phyloP scores from a whole-genome alignment of 2,113 vertebrate species.

The Hymenochirus boettgeri region DNA sequence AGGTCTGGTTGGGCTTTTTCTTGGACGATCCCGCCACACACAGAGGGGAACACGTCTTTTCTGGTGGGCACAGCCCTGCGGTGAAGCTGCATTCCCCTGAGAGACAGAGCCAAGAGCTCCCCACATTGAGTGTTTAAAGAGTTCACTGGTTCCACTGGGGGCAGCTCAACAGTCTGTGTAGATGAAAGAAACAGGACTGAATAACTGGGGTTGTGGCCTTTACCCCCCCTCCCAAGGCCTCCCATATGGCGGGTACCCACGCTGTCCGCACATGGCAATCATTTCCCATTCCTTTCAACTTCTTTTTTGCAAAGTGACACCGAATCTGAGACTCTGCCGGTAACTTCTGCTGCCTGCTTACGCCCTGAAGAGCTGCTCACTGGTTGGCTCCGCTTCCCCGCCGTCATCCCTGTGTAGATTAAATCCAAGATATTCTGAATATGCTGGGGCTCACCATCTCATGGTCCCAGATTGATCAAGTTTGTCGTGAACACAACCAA shows the following conservation, averaged over 20 bases:
- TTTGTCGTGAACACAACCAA: conserved; percentile 98
- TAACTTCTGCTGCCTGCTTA: conserved; percentile 90
- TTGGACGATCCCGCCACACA: conserved; percentile 93
- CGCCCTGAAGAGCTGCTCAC: conserved; percentile 81
- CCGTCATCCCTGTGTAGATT: conserved; percentile 93
- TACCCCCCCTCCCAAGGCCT: conserved; percentile 74
- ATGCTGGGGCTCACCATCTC: conserved; percentile 98
- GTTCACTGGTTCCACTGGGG: conserved; percentile 65
- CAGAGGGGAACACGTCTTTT: conserved; percentile 82
- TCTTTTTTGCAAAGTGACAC: conserved; percentile 95
- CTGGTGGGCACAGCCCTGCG: conserved; percentile 67
- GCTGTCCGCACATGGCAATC: conserved; percentile 76
- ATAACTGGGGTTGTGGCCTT: conserved; percentile 86
- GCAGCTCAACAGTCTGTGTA: conserved; percentile 54
- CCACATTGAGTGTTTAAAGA: conserved; percentile 78
- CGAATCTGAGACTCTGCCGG: conserved; percentile 92
- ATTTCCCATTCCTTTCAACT: conserved; percentile 87
- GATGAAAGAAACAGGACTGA: conserved; percentile 80
- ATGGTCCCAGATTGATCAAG: conserved; percentile 96
- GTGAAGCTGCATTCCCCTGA: conserved; percentile 69
- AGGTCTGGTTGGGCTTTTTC: conserved; percentile 83
- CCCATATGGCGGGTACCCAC: conserved; percentile 75
- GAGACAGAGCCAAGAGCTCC: conserved; percentile 87
- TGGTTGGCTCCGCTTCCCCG: conserved; percentile 74
- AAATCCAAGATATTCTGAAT: conserved; percentile 97